Conservation (phyloP, 2,113 vertebrate species). For the Chrysemys picta region DNA sequence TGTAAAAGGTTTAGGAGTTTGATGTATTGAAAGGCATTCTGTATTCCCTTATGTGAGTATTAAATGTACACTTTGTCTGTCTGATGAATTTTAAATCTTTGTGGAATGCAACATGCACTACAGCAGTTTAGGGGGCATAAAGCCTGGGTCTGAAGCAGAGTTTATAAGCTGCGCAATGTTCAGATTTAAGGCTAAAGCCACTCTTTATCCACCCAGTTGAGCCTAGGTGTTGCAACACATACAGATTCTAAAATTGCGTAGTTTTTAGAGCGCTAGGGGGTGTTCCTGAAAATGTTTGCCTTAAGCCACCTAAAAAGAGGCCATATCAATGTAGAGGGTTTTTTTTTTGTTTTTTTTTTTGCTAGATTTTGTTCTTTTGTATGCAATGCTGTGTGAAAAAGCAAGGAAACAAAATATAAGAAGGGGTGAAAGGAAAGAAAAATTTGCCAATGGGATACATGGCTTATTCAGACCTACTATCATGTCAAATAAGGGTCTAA, state of each 20-base stretch:
- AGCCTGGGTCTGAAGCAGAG: constrained; percentile 59
- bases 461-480: constrained; percentile 34
- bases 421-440: background rate
- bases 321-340: background rate
- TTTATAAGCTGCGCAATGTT: constrained; percentile 22
- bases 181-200: constrained; percentile 43
- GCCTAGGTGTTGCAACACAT: background rate
- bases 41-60: constrained; percentile 85
- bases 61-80: constrained; percentile 87
- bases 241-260: background rate
- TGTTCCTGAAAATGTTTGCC: background rate
- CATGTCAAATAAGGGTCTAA: constrained; percentile 27
- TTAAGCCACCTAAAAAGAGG: background rate
- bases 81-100: constrained; percentile 85
- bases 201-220: constrained; percentile 7
- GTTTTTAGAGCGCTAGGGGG: constrained; percentile 19
- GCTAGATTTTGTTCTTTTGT: background rate
- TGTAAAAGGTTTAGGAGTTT: constrained; percentile 87
- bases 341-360: background rate
- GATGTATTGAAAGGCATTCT: constrained; percentile 86
- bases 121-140: constrained; percentile 66
- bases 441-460: constrained; percentile 21
- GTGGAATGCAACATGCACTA: constrained; percentile 65
- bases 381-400: background rate
- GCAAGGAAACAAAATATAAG: background rate